These are phyloP conservation scores for Pampus argenteus DNA, from an alignment of 2,797 vertebrate genomes.

Conservation along the genomic window DNA sequence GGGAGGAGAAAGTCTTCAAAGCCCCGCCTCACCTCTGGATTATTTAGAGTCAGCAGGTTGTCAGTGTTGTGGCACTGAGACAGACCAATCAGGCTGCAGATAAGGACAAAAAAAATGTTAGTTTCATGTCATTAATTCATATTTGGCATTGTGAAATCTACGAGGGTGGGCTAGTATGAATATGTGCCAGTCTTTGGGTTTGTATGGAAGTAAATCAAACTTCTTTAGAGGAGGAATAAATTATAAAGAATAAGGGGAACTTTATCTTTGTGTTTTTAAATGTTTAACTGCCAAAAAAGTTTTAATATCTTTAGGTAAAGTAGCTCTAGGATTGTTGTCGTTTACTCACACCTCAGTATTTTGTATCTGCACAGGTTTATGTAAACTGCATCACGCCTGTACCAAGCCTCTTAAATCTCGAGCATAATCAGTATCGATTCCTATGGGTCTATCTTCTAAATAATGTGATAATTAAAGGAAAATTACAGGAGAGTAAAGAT, in stretches of 20 bases:
- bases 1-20: constrained; percentile 84
- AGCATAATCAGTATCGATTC: not conserved
- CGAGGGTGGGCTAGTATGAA: too few relatives aligned
- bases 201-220: too few relatives aligned
- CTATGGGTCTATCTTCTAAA: too few relatives aligned
- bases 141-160: too few relatives aligned
- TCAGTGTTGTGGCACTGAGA: constrained; percentile 78
- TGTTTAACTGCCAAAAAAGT: not conserved
- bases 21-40: constrained; percentile 82
- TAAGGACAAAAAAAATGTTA: not conserved
- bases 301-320: not conserved
- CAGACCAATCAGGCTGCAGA: constrained; percentile 82
- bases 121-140: not conserved
- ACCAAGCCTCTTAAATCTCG: not conserved
- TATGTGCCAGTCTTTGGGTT: too few relatives aligned
- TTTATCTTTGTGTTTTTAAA: not conserved
- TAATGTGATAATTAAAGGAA: not conserved
- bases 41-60: constrained; percentile 79
- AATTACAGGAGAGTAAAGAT: not conserved
- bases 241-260: too few relatives aligned
- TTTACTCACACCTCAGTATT: not conserved
- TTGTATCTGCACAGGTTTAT: not conserved
- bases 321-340: not conserved
- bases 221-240: too few relatives aligned
- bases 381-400: not conserved